phyloP scores from a whole-genome alignment of 2,797 vertebrate genomes.

The Orestias chungarensis region DNA sequence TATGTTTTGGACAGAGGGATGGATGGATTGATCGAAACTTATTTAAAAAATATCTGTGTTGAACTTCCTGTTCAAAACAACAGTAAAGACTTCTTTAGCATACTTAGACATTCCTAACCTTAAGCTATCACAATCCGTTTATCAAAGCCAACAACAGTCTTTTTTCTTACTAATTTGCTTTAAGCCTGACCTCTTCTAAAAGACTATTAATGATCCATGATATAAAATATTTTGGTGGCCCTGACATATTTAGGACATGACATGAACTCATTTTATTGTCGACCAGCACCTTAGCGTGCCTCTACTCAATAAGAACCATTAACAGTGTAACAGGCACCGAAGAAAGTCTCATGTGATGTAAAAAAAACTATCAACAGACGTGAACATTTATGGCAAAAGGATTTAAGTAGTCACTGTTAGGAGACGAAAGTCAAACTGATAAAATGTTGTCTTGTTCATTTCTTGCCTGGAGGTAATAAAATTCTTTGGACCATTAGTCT shows the following conservation, averaged over 20 bases:
- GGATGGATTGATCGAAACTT: not conserved
- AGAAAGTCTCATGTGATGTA: constrained; percentile 29
- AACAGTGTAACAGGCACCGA: constrained; percentile 48
- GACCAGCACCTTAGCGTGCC: constrained; percentile 5
- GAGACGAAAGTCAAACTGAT: constrained; percentile 51
- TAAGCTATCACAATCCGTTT: not conserved
- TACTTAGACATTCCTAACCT: not conserved
- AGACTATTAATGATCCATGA: constrained; percentile 13
- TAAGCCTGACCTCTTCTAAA: constrained; percentile 10
- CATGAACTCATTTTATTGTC: constrained; percentile 23
- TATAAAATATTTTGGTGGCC: constrained; percentile 10
- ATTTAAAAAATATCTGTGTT: no score
- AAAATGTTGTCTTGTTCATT: constrained; percentile 52
- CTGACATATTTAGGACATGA: constrained; percentile 19
- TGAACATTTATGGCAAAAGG: constrained; percentile 23
- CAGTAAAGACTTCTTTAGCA: not conserved
- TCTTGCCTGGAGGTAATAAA: constrained; percentile 52
- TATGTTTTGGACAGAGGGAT: not conserved
- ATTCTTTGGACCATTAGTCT: constrained; percentile 28
- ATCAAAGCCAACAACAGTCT: constrained; percentile 3
- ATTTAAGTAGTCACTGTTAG: constrained; percentile 30
- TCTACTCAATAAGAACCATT: not conserved
- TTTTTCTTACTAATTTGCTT: constrained; percentile 10
- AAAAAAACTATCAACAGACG: constrained; percentile 20
- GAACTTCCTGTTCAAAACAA: not conserved